phyloP scores from a whole-genome alignment of 2,797 vertebrate species.

The Darevskia nairensis region DNA sequence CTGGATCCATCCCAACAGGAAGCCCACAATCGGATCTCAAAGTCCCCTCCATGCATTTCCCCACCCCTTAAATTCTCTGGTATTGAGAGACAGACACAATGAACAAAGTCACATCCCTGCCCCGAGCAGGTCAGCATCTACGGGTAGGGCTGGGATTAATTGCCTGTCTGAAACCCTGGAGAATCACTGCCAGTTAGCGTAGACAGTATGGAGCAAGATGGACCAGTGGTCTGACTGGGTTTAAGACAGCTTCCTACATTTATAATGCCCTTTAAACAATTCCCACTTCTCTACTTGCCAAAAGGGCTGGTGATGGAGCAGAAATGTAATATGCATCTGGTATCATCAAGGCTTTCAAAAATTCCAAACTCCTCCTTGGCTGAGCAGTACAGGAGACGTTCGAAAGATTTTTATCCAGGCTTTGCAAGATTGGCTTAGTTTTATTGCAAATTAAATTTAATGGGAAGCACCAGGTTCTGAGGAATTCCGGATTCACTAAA shows the following conservation, averaged over 20 bases:
- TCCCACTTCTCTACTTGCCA: neutral
- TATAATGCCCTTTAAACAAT: neutral
- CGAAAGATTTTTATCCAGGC: neutral
- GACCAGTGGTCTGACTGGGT: no score
- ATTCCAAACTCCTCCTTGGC: neutral
- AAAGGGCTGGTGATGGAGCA: neutral
- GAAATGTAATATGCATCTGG: neutral
- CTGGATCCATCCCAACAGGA: neutral
- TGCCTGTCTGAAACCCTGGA: no score
- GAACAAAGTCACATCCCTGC: neutral
- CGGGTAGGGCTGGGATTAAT: neutral
- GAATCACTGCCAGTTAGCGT: no score
- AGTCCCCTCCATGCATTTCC: no score
- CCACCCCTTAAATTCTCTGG: neutral
- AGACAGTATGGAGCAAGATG: no score
- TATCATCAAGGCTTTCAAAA: no score
- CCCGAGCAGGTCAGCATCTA: neutral
- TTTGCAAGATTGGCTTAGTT: neutral
- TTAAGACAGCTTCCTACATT: no score
- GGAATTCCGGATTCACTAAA: neutral
- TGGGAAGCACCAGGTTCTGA: neutral
- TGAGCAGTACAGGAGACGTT: neutral
- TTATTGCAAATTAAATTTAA: neutral
- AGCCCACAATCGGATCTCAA: neutral
- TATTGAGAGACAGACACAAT: neutral